These are phyloP conservation scores for Sialis lutaria DNA, from an alignment of 2,888 invertebrate species.

Conservation along the genomic window DNA sequence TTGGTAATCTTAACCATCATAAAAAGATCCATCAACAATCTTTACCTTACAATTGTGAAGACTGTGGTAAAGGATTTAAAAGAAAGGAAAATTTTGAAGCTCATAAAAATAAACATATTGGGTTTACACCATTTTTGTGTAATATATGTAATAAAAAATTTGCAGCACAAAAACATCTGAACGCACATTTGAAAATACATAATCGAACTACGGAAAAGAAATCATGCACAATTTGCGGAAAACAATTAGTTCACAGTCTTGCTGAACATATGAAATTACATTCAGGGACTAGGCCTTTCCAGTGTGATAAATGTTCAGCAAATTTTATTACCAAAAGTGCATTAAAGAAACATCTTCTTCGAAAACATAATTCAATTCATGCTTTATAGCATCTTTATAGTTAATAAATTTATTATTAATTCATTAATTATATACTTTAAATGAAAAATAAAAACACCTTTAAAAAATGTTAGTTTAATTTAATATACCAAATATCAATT, in stretches of 20 bases:
- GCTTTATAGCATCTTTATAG: no score
- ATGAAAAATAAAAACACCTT: no score
- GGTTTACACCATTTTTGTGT: slow-evolving; percentile 21
- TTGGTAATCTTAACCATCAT: slow-evolving; percentile 25
- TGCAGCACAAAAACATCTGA: slow-evolving; percentile 22
- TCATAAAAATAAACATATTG: slow-evolving; percentile 22
- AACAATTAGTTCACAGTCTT: slow-evolving; percentile 18
- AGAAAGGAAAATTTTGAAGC: slow-evolving; percentile 24
- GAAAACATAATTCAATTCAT: slow-evolving; percentile 16
- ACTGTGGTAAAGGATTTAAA: slow-evolving; percentile 23
- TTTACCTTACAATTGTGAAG: slow-evolving; percentile 19
- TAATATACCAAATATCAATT: no score
- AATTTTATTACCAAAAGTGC: slow-evolving; percentile 23
- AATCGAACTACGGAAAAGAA: slow-evolving; percentile 19
- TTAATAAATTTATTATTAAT: no score
- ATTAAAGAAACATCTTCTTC: slow-evolving; percentile 21
- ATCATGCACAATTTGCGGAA: slow-evolving; percentile 22
- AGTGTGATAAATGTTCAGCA: slow-evolving; percentile 19
- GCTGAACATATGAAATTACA: slow-evolving; percentile 24
- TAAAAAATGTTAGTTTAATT: no score
- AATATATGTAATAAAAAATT: slow-evolving; percentile 20
- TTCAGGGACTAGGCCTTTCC: slow-evolving; percentile 21
- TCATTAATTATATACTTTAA: no score
- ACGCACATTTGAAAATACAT: slow-evolving; percentile 22
- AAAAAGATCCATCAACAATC: slow-evolving; percentile 20